Conservation (phyloP, 2,797 vertebrate genomes). For the Hipposideros larvatus region DNA sequence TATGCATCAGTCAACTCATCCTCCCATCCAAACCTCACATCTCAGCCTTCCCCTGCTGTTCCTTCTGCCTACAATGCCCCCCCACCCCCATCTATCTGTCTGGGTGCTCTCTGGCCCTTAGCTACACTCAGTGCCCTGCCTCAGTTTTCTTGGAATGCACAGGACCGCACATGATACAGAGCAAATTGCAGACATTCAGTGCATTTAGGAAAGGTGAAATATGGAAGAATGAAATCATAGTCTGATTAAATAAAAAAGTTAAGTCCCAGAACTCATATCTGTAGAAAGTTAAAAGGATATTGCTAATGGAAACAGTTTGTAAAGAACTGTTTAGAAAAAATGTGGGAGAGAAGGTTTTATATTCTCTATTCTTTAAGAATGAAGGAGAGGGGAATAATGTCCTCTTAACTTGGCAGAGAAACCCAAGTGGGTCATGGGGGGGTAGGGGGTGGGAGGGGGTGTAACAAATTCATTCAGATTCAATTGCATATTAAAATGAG, state of each 20-base stretch:
- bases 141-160: neutral
- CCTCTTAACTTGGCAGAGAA: constrained; percentile 11
- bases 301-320: constrained; percentile 6
- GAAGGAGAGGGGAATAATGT: neutral
- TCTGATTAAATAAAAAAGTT: neutral
- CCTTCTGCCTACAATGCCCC: neutral
- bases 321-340: neutral
- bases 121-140: neutral
- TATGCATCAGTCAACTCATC: neutral
- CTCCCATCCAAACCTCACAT: neutral
- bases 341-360: neutral
- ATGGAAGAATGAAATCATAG: neutral
- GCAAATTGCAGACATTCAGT: neutral
- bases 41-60: neutral
- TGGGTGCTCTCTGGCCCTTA: neutral
- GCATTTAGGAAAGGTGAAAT: neutral
- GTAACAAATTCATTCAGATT: neutral
- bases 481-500: neutral
- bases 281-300: neutral
- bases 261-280: neutral
- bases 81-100: neutral
- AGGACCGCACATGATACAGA: neutral
- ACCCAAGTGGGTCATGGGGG: neutral
- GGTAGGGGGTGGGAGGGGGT: neutral
- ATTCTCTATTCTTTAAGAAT: constrained; percentile 1